A percentile compares a stretch with the other conserved stretches of the same genome.
phyloP scores from a whole-genome alignment of 2,797 vertebrate genomes.

The Staurois parvus region DNA sequence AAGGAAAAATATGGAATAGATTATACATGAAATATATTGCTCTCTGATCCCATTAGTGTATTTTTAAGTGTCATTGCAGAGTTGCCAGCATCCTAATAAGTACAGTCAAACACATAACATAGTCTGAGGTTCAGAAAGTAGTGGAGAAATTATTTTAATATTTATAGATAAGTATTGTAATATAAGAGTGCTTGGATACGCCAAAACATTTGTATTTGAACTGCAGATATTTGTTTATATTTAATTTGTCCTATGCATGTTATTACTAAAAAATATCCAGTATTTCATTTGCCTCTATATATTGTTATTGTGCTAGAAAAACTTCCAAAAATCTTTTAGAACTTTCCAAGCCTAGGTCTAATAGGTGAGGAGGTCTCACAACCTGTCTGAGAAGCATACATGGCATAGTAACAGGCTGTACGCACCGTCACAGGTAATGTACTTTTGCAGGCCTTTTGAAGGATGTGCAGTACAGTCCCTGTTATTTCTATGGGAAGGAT shows the following conservation, averaged over 20 bases:
- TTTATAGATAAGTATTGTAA: background rate
- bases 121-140: background rate
- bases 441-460: too few species aligned
- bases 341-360: too few species aligned
- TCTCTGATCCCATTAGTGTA: background rate
- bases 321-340: too few species aligned
- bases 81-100: background rate
- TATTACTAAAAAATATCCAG: background rate
- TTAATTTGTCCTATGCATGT: background rate
- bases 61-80: background rate
- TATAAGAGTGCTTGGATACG: background rate
- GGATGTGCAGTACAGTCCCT: too few species aligned
- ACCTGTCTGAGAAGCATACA: too few species aligned
- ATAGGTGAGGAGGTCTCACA: too few species aligned
- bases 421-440: too few species aligned
- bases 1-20: conserved; percentile 19
- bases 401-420: background rate
- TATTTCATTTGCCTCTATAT: background rate
- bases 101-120: background rate
- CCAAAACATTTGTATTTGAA: background rate
- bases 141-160: background rate
- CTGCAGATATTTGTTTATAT: background rate
- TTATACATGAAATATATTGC: conserved; percentile 12
- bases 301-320: too few species aligned
- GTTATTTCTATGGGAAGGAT: too few species aligned